Evolutionary conservation across 2,113 vertebrate species (phyloP), one percentile per base, ranked within the genome.

Genomic region (Ursus arctos): DNA sequence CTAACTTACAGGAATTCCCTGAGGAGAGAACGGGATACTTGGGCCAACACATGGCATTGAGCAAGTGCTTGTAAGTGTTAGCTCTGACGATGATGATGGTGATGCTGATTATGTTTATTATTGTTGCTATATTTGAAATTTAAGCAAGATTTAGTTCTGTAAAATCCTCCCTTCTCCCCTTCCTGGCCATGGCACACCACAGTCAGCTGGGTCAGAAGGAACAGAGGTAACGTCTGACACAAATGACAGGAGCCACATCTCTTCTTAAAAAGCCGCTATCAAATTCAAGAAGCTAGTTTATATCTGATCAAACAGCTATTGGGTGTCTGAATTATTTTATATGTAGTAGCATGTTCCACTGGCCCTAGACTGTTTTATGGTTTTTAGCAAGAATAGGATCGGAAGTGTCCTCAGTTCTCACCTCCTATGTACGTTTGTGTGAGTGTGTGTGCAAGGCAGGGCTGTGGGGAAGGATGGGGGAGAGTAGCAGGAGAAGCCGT

Each of bases 301-400:
- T 49, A 31, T 28, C 18, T 87, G 47, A 49, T 51, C 47, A 87
- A 76, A 59, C 14, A 61, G 21, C 0, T 19, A 0, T 47, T 55
- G n/a, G 6, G 9, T n/a, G 12, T 55, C 72, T n/a, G 43, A 88
- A 28, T 77, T 6, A 19, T 77, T 95, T 69, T 51, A 51, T 47
- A 63, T 24, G n/a, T 36, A 88, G 71, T 22, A 65, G 47, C 69
- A 36, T 26, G 10, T 79, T 69, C 89, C 21, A 24, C 15, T 11
- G n/a, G 28, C 18, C 43, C 15, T 36, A 47, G 19, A 31, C 59
- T 40, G 47, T 61, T 61, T 76, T 49, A 79, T 2, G 16, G 10
- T 53, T 94, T 94, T 53, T 83, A 53, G 36, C 19, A 74, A 77
- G 33, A 76, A 53, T 71, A 21, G 53, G 89, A 24, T 55, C 61